Conservation (phyloP, 1,140 invertebrate genomes). For the Parasteatoda tepidariorum region DNA sequence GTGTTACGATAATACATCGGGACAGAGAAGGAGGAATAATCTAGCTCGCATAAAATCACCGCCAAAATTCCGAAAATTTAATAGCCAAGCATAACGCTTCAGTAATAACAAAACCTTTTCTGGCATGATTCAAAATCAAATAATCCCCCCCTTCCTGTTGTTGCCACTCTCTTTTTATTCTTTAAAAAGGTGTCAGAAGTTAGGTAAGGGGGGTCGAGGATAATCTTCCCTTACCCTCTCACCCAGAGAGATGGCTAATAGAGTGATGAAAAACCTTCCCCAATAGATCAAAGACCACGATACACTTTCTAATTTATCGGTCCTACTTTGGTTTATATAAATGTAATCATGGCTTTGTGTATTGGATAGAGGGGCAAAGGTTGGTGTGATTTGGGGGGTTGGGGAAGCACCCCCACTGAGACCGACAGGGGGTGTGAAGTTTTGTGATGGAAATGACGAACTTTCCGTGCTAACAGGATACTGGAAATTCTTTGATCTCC, state of each 20-base stretch:
- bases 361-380: background rate
- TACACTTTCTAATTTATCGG: slow-evolving; percentile 32
- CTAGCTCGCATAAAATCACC: background rate
- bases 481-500: background rate
- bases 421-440: background rate
- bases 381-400: background rate
- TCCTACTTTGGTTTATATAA: slow-evolving; percentile 26
- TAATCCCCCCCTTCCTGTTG: slow-evolving; percentile 38
- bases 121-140: slow-evolving; percentile 52
- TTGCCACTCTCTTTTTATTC: slow-evolving; percentile 3
- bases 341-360: slow-evolving; percentile 23
- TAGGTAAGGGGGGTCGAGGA: background rate
- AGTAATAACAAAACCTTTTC: slow-evolving; percentile 36
- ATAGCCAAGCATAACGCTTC: slow-evolving; percentile 1
- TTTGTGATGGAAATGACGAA: slow-evolving; percentile 40
- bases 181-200: slow-evolving; percentile 45
- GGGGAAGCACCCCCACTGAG: background rate
- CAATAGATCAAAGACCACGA: slow-evolving; percentile 12
- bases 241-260: slow-evolving; percentile 20
- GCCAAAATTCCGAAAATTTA: slow-evolving; percentile 31
- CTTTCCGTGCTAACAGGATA: slow-evolving; percentile 29
- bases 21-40: background rate
- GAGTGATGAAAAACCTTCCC: slow-evolving; percentile 8
- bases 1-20: background rate
- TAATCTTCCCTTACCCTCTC: background rate